These are phyloP conservation scores for Trisateles emortualis DNA, from an alignment of 2,888 invertebrate genomes.

Conservation along the genomic window DNA sequence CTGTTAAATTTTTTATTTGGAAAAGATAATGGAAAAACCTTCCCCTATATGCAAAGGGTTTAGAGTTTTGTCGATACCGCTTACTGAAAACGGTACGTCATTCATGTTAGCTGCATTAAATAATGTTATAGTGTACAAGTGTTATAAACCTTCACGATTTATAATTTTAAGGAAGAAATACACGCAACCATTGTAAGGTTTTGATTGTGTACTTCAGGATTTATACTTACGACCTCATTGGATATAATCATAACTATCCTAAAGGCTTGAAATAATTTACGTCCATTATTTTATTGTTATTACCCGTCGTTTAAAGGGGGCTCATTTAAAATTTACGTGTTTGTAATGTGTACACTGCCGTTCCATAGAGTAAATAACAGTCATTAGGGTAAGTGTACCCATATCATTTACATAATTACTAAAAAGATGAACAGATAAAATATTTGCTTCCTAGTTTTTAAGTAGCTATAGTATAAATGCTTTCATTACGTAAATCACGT, in stretches of 20 bases:
- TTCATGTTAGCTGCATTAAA: constrained; percentile 48
- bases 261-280: constrained; percentile 20
- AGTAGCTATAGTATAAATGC: constrained; percentile 27
- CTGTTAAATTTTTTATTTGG: constrained; percentile 51
- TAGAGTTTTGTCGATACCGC: constrained; percentile 81
- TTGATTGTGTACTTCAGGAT: constrained; percentile 30
- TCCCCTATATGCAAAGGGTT: constrained; percentile 74
- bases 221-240: constrained; percentile 13
- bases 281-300: constrained; percentile 33
- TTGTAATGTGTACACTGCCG: constrained; percentile 18
- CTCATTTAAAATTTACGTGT: constrained; percentile 33
- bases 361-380: constrained; percentile 30
- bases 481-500: constrained; percentile 45
- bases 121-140: constrained; percentile 41
- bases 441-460: constrained; percentile 25
- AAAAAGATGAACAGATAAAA: constrained; percentile 29
- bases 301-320: constrained; percentile 25
- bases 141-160: constrained; percentile 36
- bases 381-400: constrained; percentile 27
- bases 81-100: constrained; percentile 52
- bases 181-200: constrained; percentile 40
- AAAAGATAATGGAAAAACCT: constrained; percentile 64
- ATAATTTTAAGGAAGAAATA: constrained; percentile 22
- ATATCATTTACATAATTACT: constrained; percentile 32
- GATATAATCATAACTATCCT: constrained; percentile 16